Evolutionary conservation across 2,888 invertebrate genomes (phyloP), one percentile per base, ranked within the genome.

Genomic region (Hydraecia micacea): DNA sequence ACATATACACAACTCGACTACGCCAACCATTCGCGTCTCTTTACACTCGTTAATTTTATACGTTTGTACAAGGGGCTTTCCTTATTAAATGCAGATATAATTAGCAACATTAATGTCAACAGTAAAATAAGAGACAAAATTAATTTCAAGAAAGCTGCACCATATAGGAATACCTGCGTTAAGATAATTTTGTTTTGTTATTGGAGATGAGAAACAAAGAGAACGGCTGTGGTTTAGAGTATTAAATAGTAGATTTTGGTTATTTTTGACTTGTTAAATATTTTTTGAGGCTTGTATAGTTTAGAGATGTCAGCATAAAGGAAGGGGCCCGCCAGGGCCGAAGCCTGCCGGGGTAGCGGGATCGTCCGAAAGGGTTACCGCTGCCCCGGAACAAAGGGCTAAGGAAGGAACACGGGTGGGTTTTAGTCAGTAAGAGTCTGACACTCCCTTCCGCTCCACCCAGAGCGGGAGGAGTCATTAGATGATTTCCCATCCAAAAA

Each of bases 41-140:
- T 77, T n/a, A 67, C 46, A 60, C 70, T 92, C 91, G 93, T 92
- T 94, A 92, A 95, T 94, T 94, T 93, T 91, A 92, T 93, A 91
- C 91, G 93, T 94, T 94, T 93, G 91, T 91, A 91, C 90, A 86
- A 83, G 80, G 87, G 91, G 86, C 91, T 88, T 91, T 83, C 91
- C 90, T 93, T 92, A 94, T 93, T 93, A 94, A 92, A 92, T 89
- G 88, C 90, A 91, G 91, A 93, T 93, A 93, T 94, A 93, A 92
- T 92, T 92, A 91, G 89, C 80, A 87, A 86, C 90, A 89, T 91
- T 88, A 91, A 90, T 88, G 90, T 90, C 90, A 87, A 82, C 85
- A 85, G 85, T 87, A 80, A 88, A 87, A 85, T 87, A 87, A 82
- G 88, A 82, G 83, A 79, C 87, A 67, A 78, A 85, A 88, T 88